A percentile compares a stretch with the other conserved stretches of the same genome.
These are phyloP conservation scores for Bombus haemorrhoidalis DNA, from an alignment of 1,140 invertebrate species.

Conservation along the genomic window DNA sequence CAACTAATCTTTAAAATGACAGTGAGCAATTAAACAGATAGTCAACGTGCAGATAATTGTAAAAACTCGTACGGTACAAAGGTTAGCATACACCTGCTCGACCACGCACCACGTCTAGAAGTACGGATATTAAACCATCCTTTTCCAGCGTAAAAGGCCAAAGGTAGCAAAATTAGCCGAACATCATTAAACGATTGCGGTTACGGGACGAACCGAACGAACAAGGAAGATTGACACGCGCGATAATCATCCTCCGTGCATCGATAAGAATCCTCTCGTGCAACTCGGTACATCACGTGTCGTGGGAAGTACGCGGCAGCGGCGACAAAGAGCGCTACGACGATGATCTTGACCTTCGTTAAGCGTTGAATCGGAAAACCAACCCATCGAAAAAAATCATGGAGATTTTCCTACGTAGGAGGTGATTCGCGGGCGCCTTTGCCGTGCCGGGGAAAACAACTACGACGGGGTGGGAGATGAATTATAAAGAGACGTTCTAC, in stretches of 20 bases:
- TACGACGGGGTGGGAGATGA: conserved; percentile 75
- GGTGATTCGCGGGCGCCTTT: not conserved
- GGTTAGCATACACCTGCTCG: not conserved
- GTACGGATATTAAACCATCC: not conserved
- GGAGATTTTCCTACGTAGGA: not conserved
- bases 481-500: conserved; percentile 78
- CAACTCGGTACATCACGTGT: not conserved
- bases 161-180: not conserved
- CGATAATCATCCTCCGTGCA: not conserved
- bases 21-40: not conserved
- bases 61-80: conserved; percentile 9
- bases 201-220: not conserved
- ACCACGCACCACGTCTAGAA: not conserved
- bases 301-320: conserved; percentile 24
- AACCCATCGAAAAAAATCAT: not conserved
- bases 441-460: conserved; percentile 35
- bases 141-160: too few relatives aligned
- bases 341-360: conserved; percentile 15
- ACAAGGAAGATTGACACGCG: not conserved
- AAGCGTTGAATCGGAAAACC: not conserved
- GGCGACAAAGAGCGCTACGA: not conserved
- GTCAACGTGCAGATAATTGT: not conserved
- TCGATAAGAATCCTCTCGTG: not conserved
- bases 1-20: not conserved
- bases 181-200: not conserved